A percentile compares a stretch with the other conserved stretches of the same genome.
Evolutionary conservation across 2,113 vertebrate species (phyloP).

Genomic region (Theristicus caerulescens): DNA sequence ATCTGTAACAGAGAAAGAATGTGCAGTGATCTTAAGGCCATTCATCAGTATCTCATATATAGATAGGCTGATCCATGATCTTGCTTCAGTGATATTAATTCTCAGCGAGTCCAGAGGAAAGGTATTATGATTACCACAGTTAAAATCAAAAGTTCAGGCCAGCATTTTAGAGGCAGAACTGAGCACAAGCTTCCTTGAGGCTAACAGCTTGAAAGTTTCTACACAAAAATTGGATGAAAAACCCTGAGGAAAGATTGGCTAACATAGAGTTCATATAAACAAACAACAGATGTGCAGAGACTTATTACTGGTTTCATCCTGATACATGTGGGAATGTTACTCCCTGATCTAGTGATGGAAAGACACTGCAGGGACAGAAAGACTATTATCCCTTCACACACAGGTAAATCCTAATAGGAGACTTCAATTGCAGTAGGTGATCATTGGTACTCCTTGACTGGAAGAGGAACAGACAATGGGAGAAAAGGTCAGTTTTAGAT

Average conservation of each 20-base stretch:
- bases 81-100: not conserved
- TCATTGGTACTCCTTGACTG: not conserved
- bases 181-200: not conserved
- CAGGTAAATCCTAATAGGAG: not conserved
- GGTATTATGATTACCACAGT: not conserved
- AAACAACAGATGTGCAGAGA: conserved; percentile 2
- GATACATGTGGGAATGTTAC: not conserved
- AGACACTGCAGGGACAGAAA: not conserved
- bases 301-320: not conserved
- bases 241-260: not conserved
- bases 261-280: not conserved
- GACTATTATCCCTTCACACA: not conserved
- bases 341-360: not conserved
- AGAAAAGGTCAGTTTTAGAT: not conserved
- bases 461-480: not conserved
- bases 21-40: not conserved
- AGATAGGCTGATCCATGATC: not conserved
- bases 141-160: not conserved
- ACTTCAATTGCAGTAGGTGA: not conserved
- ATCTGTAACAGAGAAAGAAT: not conserved
- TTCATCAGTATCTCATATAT: not conserved
- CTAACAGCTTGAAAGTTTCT: not conserved
- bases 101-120: not conserved
- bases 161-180: not conserved
- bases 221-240: not conserved